Base-by-base conservation (phyloP, 2,888 invertebrate species). In the Sylvicola cinctus region DNA sequence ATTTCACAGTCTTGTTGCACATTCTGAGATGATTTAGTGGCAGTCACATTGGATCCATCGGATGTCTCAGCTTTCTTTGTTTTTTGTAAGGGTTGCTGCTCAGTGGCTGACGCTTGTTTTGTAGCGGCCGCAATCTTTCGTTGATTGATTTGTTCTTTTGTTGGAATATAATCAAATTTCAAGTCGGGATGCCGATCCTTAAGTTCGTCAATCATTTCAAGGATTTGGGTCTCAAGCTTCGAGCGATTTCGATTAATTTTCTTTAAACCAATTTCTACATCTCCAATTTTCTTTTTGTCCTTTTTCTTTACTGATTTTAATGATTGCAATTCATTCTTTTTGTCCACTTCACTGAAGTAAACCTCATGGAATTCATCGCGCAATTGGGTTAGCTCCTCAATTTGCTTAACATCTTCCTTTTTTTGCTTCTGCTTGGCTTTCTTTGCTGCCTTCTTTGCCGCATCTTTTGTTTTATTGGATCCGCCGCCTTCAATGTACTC, bases 381-480 rank as follows among this genome's bases (percentile, higher is more conserved):
- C 25, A 54, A 38, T 37, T 53, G 52, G 15, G 54, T 49, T 5
- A 58, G 41, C 36, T 58, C 56, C 23, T 46, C 45, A 7, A 58
- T 50, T 15, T 54, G 50, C 33, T 55, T 57, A 29, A 49, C 49
- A 41, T 57, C 58, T 32, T 54, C 54, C 37, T 52, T 54, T 34
- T 57, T 55, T 41, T 53, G 50, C 42, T 52, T 55, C 36, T 58
- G 58, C 33, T 57, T 57, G 1, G 55, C 55, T 36, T 55, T 58
- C 30, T 58, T 58, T 4, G 56, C 58, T 0, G 57, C 55, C 36
- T 58, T 58, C 38, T 58, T 58, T 3, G 26, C 20, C 8, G 20
- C 20, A 20, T 20, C 20, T 20, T 20, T 20, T 20, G 20, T 20
- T 20, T 20, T 20, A 20, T 8, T 20, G 20, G 20, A 20, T 4